Base-by-base conservation (phyloP, 53 echinoderm and acorn worm genomes). In the Paracentrotus lividus region DNA sequence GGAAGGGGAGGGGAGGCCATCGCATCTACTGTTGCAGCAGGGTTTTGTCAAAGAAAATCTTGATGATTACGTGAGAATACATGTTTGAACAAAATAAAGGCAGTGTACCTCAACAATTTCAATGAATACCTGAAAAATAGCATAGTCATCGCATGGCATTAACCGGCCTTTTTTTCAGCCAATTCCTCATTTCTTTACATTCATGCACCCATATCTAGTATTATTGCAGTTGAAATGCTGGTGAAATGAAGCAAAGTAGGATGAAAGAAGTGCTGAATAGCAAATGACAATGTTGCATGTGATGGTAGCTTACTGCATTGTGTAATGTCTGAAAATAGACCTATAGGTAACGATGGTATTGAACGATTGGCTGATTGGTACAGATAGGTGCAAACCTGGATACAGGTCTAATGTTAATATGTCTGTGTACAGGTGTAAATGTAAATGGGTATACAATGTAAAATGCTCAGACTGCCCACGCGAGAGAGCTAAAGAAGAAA, bases 291-390 rank as follows among this genome's bases (percentile, higher is more conserved):
- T 72, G 72, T 72, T 72, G 72, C 72, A 72, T 72, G 40, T 72
- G 72, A 72, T n/a, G 72, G 72, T 72, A 20, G 72, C 16, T 5
- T 72, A 72, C 40, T 40, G 40, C 40, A 72, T 72, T 6, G 72
- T 72, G 72, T 40, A 15, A 72, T 72, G 36, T 18, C 72, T 72
- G 72, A 72, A 72, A 72, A 72, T 72, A 72, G 36, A 38, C 40
- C 21, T 10, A 40, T 20, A 5, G 72, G 72, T 72, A 72, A 72
- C 40, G 40, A 0, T 20, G 16, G 16, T 40, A 72, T 72, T 72
- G 72, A 72, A 38, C 40, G 72, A 40, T 72, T 4, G 72, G 72
- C 57, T 72, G 38, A 2, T 33, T 67, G 31, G 72, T 72, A 72
- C 72, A 72, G 72, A 40, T 38, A 38, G 36, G 15, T 69, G 38